These are phyloP conservation scores for Nestor notabilis DNA, from an alignment of 2,113 vertebrate species.

Conservation along the genomic window DNA sequence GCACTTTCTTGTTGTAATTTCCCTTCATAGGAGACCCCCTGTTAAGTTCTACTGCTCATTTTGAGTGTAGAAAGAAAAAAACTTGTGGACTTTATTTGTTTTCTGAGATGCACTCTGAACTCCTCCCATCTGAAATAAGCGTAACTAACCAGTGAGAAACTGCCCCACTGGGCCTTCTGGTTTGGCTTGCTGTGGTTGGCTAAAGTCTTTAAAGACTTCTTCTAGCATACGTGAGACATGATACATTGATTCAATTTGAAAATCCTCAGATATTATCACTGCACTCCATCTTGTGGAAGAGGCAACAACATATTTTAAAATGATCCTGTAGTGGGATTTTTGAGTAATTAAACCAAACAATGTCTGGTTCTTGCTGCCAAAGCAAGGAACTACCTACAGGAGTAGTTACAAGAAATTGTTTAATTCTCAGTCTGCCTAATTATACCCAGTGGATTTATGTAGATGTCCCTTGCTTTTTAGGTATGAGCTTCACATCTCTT, in stretches of 20 bases:
- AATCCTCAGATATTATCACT: conserved; percentile 43
- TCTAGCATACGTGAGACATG: neutral
- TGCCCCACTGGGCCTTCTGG: neutral
- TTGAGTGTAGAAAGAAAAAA: neutral
- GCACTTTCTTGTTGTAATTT: neutral
- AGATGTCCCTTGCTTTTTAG: neutral
- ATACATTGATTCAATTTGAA: conserved; percentile 34
- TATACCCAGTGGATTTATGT: neutral
- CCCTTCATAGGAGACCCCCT: neutral
- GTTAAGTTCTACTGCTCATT: neutral
- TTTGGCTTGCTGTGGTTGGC: neutral
- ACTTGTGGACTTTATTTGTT: neutral
- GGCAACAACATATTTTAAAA: conserved; percentile 16
- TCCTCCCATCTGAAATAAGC: neutral
- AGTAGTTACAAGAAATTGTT: neutral
- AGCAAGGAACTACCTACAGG: neutral
- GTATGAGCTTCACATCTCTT: neutral
- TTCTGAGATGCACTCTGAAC: neutral
- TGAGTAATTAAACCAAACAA: conserved; percentile 5
- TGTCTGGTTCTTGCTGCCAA: neutral
- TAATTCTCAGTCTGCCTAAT: neutral
- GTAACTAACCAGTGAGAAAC: neutral
- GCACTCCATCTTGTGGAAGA: conserved; percentile 58
- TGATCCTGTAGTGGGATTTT: neutral
- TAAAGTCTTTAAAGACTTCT: neutral